Conservation (phyloP, 1,140 invertebrate genomes). For the Macrocentrus cingulum region DNA sequence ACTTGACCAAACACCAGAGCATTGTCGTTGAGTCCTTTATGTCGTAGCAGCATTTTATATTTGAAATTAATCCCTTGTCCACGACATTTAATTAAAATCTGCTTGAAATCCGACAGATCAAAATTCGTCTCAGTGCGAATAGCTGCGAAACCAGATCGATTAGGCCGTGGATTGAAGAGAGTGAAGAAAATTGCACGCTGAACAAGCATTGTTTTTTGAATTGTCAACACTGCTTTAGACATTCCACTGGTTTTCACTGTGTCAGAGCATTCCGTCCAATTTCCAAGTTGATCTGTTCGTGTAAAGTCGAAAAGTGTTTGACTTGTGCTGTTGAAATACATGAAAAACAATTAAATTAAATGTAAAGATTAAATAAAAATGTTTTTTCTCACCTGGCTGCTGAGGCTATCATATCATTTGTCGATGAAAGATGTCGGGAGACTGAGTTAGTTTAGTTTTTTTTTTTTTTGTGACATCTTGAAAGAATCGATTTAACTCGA, state of each 20-base stretch:
- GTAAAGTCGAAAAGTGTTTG: constrained; percentile 46
- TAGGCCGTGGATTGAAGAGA: constrained; percentile 65
- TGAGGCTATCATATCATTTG: constrained; percentile 36
- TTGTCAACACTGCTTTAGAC: constrained; percentile 64
- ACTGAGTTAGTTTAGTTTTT: constrained; percentile 10
- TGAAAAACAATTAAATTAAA: background rate
- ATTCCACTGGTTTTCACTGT: constrained; percentile 63
- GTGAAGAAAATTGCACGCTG: constrained; percentile 68
- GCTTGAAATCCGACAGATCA: constrained; percentile 58
- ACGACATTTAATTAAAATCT: constrained; percentile 62
- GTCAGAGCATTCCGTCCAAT: constrained; percentile 67
- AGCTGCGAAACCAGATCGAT: constrained; percentile 68
- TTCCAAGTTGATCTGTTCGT: constrained; percentile 30
- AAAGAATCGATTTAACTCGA: constrained; percentile 20
- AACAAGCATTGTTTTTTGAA: constrained; percentile 62
- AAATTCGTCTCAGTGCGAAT: constrained; percentile 57
- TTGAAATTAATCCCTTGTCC: constrained; percentile 59
- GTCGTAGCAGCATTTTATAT: constrained; percentile 67
- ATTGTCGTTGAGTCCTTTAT: constrained; percentile 64
- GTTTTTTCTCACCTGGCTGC: constrained; percentile 30
- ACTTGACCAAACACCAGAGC: constrained; percentile 66
- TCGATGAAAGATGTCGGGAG: constrained; percentile 5
- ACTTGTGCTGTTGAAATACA: constrained; percentile 29
- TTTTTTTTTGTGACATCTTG: constrained; percentile 15
- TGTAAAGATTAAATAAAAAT: constrained; percentile 5